Conservation (phyloP, 2,113 vertebrate species). For the Cyanocitta stelleri region DNA sequence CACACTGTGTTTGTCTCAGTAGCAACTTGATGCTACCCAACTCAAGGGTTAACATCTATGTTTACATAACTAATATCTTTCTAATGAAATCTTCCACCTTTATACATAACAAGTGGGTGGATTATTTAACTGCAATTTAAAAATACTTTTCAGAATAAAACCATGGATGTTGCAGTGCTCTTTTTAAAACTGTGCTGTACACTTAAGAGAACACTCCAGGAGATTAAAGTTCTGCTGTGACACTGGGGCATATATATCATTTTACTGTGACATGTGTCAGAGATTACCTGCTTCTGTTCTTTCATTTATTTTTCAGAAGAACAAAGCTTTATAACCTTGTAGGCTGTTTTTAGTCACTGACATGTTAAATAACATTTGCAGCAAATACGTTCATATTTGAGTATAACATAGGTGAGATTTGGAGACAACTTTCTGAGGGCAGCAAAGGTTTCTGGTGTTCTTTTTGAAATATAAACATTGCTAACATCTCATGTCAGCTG, state of each 20-base stretch:
- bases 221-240: slow-evolving; percentile 1
- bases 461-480: not conserved
- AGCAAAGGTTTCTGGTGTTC: not conserved
- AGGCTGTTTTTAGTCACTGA: not conserved
- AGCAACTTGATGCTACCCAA: not conserved
- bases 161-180: not conserved
- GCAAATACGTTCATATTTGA: not conserved
- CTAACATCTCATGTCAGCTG: not conserved
- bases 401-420: not conserved
- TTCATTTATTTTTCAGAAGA: slow-evolving; percentile 24
- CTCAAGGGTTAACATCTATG: not conserved
- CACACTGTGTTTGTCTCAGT: not conserved
- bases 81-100: not conserved
- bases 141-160: not conserved
- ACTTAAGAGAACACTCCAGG: not conserved
- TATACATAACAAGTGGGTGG: not conserved
- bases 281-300: slow-evolving; percentile 31
- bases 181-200: not conserved
- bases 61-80: not conserved
- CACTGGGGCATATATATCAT: not conserved
- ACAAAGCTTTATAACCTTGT: slow-evolving; percentile 11
- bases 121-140: not conserved
- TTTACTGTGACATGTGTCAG: slow-evolving; percentile 15
- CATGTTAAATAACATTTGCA: not conserved
- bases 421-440: not conserved